Evolutionary conservation across 2,888 invertebrate species (phyloP).

Genomic region (Apodemia mormo): DNA sequence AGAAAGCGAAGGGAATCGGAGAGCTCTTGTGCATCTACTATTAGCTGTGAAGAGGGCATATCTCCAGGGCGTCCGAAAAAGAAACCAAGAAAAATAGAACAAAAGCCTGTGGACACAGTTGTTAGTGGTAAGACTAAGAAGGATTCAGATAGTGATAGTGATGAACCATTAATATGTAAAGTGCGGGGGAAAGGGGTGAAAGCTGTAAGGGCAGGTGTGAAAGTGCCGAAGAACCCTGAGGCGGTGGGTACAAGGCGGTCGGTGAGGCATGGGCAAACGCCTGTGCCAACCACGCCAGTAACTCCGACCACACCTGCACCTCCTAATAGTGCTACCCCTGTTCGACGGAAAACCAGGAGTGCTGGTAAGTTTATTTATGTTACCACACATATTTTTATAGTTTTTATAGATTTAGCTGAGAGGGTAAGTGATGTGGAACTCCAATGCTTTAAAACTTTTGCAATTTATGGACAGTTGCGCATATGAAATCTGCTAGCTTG

Average conservation of each 20-base stretch:
- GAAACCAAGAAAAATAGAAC: conserved; percentile 59
- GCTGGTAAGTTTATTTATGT: conserved; percentile 78
- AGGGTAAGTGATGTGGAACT: no score
- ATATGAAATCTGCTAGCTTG: no score
- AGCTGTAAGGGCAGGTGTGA: conserved; percentile 43
- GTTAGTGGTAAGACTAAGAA: conserved; percentile 74
- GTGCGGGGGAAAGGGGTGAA: conserved; percentile 76
- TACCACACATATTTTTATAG: neutral
- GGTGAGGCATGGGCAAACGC: conserved; percentile 71
- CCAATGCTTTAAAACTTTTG: no score
- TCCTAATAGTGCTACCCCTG: conserved; percentile 52
- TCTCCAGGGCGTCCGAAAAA: conserved; percentile 66
- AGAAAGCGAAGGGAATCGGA: conserved; percentile 91
- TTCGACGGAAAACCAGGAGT: conserved; percentile 85
- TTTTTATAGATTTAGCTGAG: neutral
- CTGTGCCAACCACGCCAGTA: conserved; percentile 44
- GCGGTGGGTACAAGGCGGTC: conserved; percentile 81
- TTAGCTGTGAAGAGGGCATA: conserved; percentile 81
- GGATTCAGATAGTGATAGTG: conserved; percentile 89
- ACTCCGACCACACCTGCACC: conserved; percentile 52
- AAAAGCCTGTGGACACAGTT: conserved; percentile 75
- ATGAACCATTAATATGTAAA: conserved; percentile 89
- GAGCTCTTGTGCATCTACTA: conserved; percentile 84
- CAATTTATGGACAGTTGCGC: no score
- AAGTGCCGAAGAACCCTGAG: conserved; percentile 53